Conservation (phyloP, 2,797 vertebrate species). For the Craterocephalus amniculus region DNA sequence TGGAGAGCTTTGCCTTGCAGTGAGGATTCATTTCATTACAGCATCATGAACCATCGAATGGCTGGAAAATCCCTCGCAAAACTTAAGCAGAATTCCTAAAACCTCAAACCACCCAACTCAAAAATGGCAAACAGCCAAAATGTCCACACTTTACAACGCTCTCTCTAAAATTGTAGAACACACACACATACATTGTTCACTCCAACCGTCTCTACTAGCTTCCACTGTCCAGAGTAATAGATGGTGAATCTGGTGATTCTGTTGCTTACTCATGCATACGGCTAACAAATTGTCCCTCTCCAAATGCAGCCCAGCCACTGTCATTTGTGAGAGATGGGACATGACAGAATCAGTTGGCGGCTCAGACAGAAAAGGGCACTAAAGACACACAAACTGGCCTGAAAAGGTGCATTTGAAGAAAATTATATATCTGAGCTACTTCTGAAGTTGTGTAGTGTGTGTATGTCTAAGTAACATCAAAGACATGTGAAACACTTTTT, state of each 20-base stretch:
- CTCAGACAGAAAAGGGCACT: slow-evolving; percentile 76
- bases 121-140: slow-evolving; percentile 35
- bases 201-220: slow-evolving; percentile 26
- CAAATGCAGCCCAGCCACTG: slow-evolving; percentile 65
- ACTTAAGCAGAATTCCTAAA: slow-evolving; percentile 8
- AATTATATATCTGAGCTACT: slow-evolving; percentile 79
- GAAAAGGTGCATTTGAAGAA: slow-evolving; percentile 82
- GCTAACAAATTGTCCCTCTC: slow-evolving; percentile 83
- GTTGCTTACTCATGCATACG: slow-evolving; percentile 85
- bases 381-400: slow-evolving; percentile 71
- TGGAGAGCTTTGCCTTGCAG: slow-evolving; percentile 8
- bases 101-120: slow-evolving; percentile 21
- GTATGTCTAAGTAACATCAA: slow-evolving; percentile 48
- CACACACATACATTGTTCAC: slow-evolving; percentile 10
- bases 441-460: slow-evolving; percentile 30
- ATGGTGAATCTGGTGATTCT: slow-evolving; percentile 82
- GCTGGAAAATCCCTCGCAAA: slow-evolving; percentile 7
- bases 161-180: slow-evolving; percentile 18
- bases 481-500: slow-evolving; percentile 59
- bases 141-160: slow-evolving; percentile 34
- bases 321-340: slow-evolving; percentile 78
- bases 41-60: neutral
- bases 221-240: slow-evolving; percentile 79
- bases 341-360: slow-evolving; percentile 73
- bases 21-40: slow-evolving; percentile 1